phyloP scores from a whole-genome alignment of 2,113 vertebrate genomes.

The Oryzias woworae region DNA sequence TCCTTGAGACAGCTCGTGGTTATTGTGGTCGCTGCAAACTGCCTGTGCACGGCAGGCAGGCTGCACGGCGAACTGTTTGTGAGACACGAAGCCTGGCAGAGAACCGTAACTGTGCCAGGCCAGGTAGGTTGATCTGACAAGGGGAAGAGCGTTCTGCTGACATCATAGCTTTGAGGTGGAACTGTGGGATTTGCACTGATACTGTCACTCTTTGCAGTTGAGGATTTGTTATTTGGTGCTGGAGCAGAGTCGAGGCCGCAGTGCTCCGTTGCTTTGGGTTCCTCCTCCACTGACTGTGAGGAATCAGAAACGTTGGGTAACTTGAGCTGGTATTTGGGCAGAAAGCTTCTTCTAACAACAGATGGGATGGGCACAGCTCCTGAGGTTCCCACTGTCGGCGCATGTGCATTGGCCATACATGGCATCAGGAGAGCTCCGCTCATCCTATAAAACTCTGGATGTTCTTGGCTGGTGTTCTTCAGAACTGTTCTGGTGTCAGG shows the following conservation, averaged over 20 bases:
- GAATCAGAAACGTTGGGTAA: constrained; percentile 63
- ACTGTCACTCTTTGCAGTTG: background rate
- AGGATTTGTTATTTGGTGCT: background rate
- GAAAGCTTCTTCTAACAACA: constrained; percentile 67
- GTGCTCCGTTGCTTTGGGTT: background rate
- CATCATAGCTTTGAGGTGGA: background rate
- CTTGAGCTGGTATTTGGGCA: constrained; percentile 81
- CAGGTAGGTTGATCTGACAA: background rate
- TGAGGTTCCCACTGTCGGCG: constrained; percentile 32
- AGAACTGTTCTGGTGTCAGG: constrained; percentile 8
- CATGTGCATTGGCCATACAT: constrained; percentile 41
- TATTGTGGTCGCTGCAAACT: constrained; percentile 40
- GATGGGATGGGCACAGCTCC: constrained; percentile 17
- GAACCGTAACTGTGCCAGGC: constrained; percentile 9
- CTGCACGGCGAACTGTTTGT: background rate
- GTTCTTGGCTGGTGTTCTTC: constrained; percentile 29
- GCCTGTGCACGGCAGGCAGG: constrained; percentile 22
- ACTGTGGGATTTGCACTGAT: background rate
- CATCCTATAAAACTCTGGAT: constrained; percentile 35
- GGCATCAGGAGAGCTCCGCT: constrained; percentile 47
- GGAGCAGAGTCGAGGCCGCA: background rate
- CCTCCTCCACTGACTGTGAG: constrained; percentile 12
- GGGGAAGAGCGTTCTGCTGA: background rate
- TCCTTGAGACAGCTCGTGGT: constrained; percentile 45
- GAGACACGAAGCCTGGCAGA: constrained; percentile 13